Percentiles rank a stretch among this genome's conserved stretches.
These are phyloP conservation scores for Diadophis punctatus DNA, from an alignment of 2,113 vertebrate genomes.

Conservation along the genomic window DNA sequence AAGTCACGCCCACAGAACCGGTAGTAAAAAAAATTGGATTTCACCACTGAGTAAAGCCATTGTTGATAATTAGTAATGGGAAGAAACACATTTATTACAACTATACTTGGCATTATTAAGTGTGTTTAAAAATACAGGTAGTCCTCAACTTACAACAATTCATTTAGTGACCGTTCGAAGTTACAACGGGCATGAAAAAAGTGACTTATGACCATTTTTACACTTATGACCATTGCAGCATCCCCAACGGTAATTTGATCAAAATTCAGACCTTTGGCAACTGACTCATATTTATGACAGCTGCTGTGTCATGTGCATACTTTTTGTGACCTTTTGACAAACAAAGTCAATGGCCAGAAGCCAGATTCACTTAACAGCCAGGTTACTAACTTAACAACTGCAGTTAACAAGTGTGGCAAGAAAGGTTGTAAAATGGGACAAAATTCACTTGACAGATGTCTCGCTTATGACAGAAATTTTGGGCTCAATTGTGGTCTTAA, in stretches of 20 bases:
- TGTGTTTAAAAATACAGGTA: background rate
- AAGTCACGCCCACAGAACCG: no score
- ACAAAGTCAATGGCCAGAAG: background rate
- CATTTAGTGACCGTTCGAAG: fast-evolving
- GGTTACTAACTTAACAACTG: background rate
- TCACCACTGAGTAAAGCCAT: background rate
- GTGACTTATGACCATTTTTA: background rate
- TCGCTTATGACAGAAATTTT: background rate
- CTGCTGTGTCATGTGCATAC: background rate
- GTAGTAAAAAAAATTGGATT: no score
- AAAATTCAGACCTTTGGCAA: background rate
- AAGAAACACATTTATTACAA: background rate
- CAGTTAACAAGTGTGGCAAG: background rate
- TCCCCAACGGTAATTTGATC: background rate
- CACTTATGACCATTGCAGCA: background rate
- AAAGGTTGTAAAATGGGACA: background rate
- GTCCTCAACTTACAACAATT: background rate
- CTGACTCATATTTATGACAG: background rate
- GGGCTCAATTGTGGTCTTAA: background rate
- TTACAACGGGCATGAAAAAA: background rate
- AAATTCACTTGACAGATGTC: background rate
- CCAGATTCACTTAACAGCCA: background rate
- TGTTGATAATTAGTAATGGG: background rate
- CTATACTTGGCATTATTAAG: background rate
- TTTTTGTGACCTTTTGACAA: no score